Conservation (phyloP, 2,888 invertebrate genomes). For the Deroplatys truncata region DNA sequence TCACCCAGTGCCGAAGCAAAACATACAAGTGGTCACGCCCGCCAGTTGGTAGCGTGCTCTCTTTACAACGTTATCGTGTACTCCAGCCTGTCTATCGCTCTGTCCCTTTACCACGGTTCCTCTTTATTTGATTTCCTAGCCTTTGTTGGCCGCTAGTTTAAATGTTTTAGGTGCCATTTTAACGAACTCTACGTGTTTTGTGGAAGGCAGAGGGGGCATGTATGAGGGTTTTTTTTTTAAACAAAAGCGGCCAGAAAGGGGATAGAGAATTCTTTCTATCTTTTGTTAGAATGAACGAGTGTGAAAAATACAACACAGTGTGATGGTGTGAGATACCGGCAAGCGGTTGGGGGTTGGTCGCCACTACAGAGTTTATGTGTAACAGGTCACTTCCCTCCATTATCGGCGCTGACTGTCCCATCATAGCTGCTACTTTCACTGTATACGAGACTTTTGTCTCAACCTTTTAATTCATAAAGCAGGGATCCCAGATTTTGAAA, state of each 20-base stretch:
- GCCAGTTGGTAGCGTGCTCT: background rate
- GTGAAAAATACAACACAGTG: constrained; percentile 6
- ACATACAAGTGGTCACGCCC: constrained; percentile 1
- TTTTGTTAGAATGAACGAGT: constrained; percentile 4
- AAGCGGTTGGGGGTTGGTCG: constrained; percentile 2
- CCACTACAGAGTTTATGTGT: background rate
- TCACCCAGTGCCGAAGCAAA: constrained; percentile 8
- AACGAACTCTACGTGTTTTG: constrained; percentile 8
- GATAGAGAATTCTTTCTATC: background rate
- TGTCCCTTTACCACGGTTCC: background rate
- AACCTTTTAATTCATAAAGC: background rate
- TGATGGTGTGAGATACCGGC: background rate
- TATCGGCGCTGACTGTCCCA: background rate
- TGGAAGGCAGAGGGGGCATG: background rate
- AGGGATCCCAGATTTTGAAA: too few relatives aligned
- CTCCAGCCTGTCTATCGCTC: background rate
- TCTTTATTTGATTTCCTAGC: constrained; percentile 23
- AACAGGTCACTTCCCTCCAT: constrained; percentile 3
- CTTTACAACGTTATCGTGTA: background rate
- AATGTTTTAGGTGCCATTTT: constrained; percentile 25
- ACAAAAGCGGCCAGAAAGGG: background rate
- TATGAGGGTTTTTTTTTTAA: background rate
- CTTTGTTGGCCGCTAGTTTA: constrained; percentile 18
- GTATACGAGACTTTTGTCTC: background rate
- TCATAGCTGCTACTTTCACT: background rate